Base-by-base conservation (phyloP, 1,140 invertebrate genomes). In the Ceratosolen solmsi region DNA sequence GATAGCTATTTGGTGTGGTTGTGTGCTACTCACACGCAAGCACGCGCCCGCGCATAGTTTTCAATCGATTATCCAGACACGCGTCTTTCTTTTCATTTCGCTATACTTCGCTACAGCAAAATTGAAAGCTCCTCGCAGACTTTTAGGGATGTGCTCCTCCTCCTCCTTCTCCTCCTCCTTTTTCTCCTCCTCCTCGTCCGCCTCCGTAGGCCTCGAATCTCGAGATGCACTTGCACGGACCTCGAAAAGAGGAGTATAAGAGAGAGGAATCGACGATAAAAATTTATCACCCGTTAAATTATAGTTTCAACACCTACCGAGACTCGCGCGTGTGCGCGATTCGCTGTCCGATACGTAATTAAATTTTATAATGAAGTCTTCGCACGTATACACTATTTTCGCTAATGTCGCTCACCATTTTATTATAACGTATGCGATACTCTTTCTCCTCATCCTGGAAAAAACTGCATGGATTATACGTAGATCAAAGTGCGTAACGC, bases 351-450 rank as follows among this genome's bases (percentile, higher is more conserved):
- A 33, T 54, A 49, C 49, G 49, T 54, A 79, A 83, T 83, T 79
- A 83, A 83, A 79, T 79, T 74, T 72, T 58, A 65, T 83, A 83
- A 83, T 74, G 81, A 82, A 79, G 75, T 82, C 76, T 73, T 58
- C 30, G 41, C 54, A 41, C 60, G 56, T 30, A 20, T 46, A n/a
- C 49, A 17, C 36, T 36, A 17, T 36, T 75, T 70, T 49, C 17
- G 46, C 54, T 72, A 7, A 58, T 27, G 9, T 13, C n/a, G 25
- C 33, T 68, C 46, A 0, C 38, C 13, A 0, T n/a, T 17, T 73
- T 74, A 65, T 58, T 60, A 79, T 65, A 63, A 46, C 36, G 54
- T 68, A 74, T 68, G 41, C 79, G 70, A 72, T 73, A 60, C 25
- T 49, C n/a, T 9, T 68, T 17, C 15, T 36, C 20, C 2, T 33